Evolutionary conservation across 2,113 vertebrate species (phyloP).

Genomic region (Fulica atra): DNA sequence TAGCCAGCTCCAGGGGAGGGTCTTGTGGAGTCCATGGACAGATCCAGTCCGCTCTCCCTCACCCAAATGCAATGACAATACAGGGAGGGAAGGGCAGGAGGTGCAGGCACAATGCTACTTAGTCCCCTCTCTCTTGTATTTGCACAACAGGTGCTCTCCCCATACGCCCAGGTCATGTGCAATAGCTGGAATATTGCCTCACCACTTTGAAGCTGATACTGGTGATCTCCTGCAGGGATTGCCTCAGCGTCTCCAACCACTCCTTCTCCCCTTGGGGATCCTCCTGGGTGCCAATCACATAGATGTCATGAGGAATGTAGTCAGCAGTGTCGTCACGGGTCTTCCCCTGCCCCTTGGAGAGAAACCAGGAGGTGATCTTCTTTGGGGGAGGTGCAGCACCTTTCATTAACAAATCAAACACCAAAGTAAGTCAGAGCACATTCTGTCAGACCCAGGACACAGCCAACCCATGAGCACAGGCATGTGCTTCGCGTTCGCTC

Average conservation of each 20-base stretch:
- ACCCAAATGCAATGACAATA: neutral
- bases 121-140: neutral
- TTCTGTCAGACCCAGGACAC: neutral
- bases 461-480: neutral
- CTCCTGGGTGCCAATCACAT: slow-evolving; percentile 95
- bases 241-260: slow-evolving; percentile 88
- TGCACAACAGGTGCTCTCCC: neutral
- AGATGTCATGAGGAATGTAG: slow-evolving; percentile 97
- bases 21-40: neutral
- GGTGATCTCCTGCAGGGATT: slow-evolving; percentile 88
- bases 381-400: slow-evolving; percentile 88
- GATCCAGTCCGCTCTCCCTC: neutral
- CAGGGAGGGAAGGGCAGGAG: neutral
- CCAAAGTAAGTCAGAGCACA: slow-evolving; percentile 34
- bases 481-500: neutral
- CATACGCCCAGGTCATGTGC: neutral
- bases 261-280: slow-evolving; percentile 92
- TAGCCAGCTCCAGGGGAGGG: neutral
- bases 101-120: neutral
- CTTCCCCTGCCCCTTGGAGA: slow-evolving; percentile 95
- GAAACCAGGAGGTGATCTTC: slow-evolving; percentile 94
- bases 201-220: slow-evolving; percentile 94
- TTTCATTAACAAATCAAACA: slow-evolving; percentile 76
- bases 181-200: slow-evolving; percentile 26
- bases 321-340: slow-evolving; percentile 92